Base-by-base conservation (phyloP, 2,888 invertebrate genomes). In the Chorisops tibialis region DNA sequence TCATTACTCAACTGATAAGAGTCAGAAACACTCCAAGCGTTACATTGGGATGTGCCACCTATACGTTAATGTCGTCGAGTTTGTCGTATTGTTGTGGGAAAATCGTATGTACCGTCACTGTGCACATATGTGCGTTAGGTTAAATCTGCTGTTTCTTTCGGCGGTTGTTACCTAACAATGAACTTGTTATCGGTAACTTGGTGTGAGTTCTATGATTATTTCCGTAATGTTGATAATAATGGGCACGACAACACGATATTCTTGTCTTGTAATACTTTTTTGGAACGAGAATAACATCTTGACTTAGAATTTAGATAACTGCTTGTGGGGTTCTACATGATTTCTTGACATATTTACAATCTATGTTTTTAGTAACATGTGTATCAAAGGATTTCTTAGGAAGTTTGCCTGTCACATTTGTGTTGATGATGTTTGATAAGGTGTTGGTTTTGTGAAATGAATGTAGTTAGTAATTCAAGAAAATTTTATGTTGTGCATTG, bases 171-270 rank as follows among this genome's bases (percentile, higher is more conserved):
- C 7, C 7, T 30, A 9, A 30, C 30, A 51, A 51, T 51, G 38
- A 50, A 51, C 51, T 51, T 19, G 51, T 51, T 51, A 51, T 51
- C 37, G 38, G 4, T 19, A 37, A 51, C 37, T 14, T 38, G 18
- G 51, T 51, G 51, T 51, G 38, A 51, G 37, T 16, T 51, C 19
- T 16, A 22, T 49, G 16, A 22, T 49, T 30, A 30, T 30, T 6
- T 49, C 16, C 49, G n/a, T 49, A 19, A 16, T 35, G 16, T 30
- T 51, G 37, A 37, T 38, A 38, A 38, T 30, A 14, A 6, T 18
- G 9, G 37, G 12, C 18, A 37, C 18, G 35, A 38, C 51, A 30
- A 2, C 30, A 19, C 35, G 37, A 37, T 51, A 51, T 35, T 35
- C 9, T 51, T 51, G 51, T 37, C 7, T 30, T 30, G 30, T 30